Conservation (phyloP, 2,113 vertebrate species). For the Cyphomyrus plagiostoma region DNA sequence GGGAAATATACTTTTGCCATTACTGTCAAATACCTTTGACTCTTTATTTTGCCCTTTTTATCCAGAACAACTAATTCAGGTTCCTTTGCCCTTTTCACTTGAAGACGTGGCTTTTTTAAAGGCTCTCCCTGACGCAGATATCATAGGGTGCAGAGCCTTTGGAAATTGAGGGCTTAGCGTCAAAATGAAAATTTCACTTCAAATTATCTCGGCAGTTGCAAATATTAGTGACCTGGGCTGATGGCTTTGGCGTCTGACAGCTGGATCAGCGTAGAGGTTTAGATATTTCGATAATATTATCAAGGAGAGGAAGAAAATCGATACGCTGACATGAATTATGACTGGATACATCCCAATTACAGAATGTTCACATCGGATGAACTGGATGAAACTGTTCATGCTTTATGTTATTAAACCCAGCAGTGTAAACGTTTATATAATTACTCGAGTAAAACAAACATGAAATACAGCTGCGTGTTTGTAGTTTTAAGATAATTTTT, state of each 20-base stretch:
- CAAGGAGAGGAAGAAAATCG: constrained; percentile 75
- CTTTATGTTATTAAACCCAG: background rate
- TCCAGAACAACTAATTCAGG: constrained; percentile 98
- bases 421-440: background rate
- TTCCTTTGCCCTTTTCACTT: constrained; percentile 99
- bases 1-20: constrained; percentile 88
- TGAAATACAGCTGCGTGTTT: background rate
- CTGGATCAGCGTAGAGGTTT: constrained; percentile 79
- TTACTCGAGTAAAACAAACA: background rate
- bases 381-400: constrained; percentile 51
- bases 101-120: constrained; percentile 79
- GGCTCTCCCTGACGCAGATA: constrained; percentile 69
- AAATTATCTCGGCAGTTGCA: constrained; percentile 85
- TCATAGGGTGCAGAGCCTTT: constrained; percentile 65
- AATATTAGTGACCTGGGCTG: constrained; percentile 77
- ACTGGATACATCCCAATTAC: constrained; percentile 96
- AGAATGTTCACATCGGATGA: constrained; percentile 64
- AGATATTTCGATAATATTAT: constrained; percentile 92
- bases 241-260: constrained; percentile 88
- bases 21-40: constrained; percentile 99
- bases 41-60: constrained; percentile 99
- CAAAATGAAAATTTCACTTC: constrained; percentile 91
- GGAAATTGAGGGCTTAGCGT: constrained; percentile 92
- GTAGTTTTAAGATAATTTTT: background rate
- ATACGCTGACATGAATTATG: constrained; percentile 86